A percentile compares a stretch with the other conserved stretches of the same genome.
These are phyloP conservation scores for Prionace glauca DNA, from an alignment of 2,797 vertebrate species.

Conservation along the genomic window DNA sequence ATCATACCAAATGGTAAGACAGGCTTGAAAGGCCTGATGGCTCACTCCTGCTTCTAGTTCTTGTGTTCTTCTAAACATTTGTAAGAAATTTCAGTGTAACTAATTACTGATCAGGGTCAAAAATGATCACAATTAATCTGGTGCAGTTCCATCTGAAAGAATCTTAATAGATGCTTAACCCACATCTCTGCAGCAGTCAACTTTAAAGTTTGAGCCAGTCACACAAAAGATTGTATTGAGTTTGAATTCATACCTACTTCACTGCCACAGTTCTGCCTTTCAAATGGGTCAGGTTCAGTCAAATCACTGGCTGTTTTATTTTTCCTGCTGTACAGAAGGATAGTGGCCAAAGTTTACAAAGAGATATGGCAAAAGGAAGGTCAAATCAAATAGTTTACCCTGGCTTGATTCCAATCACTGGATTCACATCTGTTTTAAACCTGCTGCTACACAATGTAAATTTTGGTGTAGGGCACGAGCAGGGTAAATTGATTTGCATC, in stretches of 20 bases:
- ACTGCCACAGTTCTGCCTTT: background rate
- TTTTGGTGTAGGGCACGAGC: background rate
- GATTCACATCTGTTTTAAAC: slow-evolving; percentile 10
- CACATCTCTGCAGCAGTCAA: background rate
- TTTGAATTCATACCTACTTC: background rate
- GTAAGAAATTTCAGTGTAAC: background rate
- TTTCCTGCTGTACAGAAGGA: background rate
- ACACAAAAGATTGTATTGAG: background rate
- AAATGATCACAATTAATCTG: background rate
- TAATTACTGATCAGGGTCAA: background rate
- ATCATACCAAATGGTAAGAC: too few species aligned
- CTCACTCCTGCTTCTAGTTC: too few species aligned
- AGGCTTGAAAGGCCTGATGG: too few species aligned
- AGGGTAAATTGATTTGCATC: background rate
- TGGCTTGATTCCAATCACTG: background rate
- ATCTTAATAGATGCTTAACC: background rate
- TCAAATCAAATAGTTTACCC: background rate
- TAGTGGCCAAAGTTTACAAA: background rate
- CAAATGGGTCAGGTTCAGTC: background rate
- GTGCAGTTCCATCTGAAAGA: background rate
- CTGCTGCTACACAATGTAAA: background rate
- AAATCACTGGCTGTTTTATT: background rate
- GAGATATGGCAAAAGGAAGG: background rate
- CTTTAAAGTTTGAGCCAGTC: background rate
- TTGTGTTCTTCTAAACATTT: background rate